phyloP scores from a whole-genome alignment of 2,888 invertebrate genomes.

The Pherbina coryleti region DNA sequence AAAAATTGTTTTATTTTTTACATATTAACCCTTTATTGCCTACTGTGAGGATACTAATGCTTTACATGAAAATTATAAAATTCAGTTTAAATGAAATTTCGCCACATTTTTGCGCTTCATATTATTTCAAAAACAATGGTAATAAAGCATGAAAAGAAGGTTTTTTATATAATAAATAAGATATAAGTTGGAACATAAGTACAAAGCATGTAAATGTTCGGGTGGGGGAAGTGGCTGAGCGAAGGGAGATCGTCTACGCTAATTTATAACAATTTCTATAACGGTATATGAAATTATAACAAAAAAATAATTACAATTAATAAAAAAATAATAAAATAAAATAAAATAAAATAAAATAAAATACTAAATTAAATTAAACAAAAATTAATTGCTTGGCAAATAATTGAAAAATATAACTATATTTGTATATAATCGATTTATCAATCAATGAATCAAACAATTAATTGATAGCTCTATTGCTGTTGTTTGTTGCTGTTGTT shows the following conservation, averaged over 20 bases:
- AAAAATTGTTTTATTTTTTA: background rate
- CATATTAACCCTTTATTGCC: slow-evolving; percentile 5
- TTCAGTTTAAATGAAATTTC: background rate
- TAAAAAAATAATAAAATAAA: too few species aligned
- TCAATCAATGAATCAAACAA: background rate
- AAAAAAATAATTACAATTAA: background rate
- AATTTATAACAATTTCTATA: slow-evolving; percentile 2
- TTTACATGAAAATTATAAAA: background rate
- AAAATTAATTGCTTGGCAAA: slow-evolving; percentile 18
- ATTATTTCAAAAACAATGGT: background rate
- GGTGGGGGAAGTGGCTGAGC: background rate
- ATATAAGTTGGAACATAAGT: background rate
- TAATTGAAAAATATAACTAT: background rate
- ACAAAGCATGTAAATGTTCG: background rate
- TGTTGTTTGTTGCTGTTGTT: background rate
- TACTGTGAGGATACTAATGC: background rate
- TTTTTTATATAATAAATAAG: background rate
- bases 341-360: background rate
- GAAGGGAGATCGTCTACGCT: background rate
- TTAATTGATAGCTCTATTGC: background rate
- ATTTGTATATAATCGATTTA: background rate
- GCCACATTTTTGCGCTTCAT: background rate
- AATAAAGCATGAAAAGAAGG: background rate
- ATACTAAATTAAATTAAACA: background rate
- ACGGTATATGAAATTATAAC: background rate